Conservation (phyloP, 2,888 invertebrate genomes). For the Parnassius mnemosyne region DNA sequence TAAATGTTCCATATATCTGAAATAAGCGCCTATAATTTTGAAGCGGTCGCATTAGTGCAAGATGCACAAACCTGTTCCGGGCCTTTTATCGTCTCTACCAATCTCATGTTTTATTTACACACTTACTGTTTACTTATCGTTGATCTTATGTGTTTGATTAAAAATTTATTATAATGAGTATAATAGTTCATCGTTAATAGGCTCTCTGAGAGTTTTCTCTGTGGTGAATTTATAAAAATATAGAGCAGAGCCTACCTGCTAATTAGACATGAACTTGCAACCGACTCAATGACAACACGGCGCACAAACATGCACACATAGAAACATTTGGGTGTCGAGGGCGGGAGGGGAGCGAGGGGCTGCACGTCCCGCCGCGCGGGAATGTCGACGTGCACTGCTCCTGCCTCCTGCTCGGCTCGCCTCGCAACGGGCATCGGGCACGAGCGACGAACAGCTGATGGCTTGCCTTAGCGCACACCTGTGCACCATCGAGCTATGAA, state of each 20-base stretch:
- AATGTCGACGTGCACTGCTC: constrained; percentile 65
- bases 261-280: constrained; percentile 73
- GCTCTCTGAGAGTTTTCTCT: constrained; percentile 1
- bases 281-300: constrained; percentile 63
- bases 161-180: background rate
- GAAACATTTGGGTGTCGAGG: constrained; percentile 46
- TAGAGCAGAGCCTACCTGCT: constrained; percentile 69
- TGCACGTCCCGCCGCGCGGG: constrained; percentile 60
- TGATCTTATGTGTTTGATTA: background rate
- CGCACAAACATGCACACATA: constrained; percentile 67
- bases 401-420: constrained; percentile 32
- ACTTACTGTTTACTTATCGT: constrained; percentile 26
- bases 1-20: no score
- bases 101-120: constrained; percentile 56
- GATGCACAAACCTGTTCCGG: constrained; percentile 74
- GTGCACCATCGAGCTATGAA: constrained; percentile 42
- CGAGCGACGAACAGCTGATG: constrained; percentile 65
- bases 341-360: constrained; percentile 42
- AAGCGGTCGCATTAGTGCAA: constrained; percentile 74
- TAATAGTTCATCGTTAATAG: constrained; percentile 11
- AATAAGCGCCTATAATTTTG: constrained; percentile 46
- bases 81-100: constrained; percentile 53
- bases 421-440: constrained; percentile 34
- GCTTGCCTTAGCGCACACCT: constrained; percentile 73
- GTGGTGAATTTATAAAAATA: constrained; percentile 38